Percentiles rank a stretch among this genome's conserved stretches.
phyloP scores from a whole-genome alignment of 2,113 vertebrate species.

The Guaruba guarouba region DNA sequence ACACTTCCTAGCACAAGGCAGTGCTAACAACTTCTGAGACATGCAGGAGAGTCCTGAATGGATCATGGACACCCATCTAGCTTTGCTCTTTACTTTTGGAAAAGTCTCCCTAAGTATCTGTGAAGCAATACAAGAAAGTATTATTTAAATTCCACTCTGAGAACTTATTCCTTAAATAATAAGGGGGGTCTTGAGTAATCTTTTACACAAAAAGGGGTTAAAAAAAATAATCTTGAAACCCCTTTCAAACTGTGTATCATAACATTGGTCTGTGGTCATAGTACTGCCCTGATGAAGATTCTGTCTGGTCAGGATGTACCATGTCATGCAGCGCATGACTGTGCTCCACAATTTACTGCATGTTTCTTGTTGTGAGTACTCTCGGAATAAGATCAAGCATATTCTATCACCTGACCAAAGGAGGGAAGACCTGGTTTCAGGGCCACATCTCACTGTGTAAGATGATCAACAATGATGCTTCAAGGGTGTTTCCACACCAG shows the following conservation, averaged over 20 bases:
- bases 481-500: background rate
- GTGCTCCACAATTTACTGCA: background rate
- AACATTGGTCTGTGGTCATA: background rate
- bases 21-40: background rate
- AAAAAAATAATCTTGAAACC: background rate
- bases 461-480: background rate
- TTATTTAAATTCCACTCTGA: background rate
- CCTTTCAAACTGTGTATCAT: background rate
- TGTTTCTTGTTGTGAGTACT: background rate
- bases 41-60: background rate
- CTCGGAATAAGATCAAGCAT: background rate
- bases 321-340: fast-evolving
- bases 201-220: background rate
- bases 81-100: background rate
- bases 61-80: background rate
- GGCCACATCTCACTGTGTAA: background rate
- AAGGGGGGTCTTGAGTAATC: background rate
- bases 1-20: background rate
- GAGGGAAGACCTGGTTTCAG: background rate
- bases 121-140: background rate
- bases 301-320: background rate
- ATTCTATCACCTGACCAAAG: background rate
- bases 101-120: background rate
- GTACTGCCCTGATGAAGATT: background rate
- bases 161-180: background rate